These are phyloP conservation scores for Timema podura DNA, from an alignment of 2,888 invertebrate genomes.

Conservation along the genomic window DNA sequence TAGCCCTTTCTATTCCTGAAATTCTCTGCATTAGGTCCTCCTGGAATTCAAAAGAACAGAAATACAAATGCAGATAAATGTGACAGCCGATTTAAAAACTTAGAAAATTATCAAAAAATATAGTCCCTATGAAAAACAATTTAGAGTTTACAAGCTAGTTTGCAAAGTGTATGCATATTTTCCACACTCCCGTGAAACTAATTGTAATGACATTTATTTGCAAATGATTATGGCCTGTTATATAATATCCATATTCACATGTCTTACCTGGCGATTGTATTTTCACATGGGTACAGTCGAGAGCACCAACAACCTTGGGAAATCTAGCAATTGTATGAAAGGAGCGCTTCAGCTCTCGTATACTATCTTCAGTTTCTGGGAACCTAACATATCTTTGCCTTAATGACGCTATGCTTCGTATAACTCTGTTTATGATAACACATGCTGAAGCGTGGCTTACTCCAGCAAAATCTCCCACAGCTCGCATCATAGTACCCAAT, in stretches of 20 bases:
- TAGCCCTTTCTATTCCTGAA: constrained; percentile 26
- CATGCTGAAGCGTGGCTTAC: constrained; percentile 7
- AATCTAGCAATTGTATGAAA: constrained; percentile 4
- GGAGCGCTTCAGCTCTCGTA: background rate
- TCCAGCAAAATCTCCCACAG: constrained; percentile 15
- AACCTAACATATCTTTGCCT: constrained; percentile 4
- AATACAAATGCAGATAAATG: background rate
- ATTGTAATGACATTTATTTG: background rate
- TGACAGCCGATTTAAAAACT: background rate
- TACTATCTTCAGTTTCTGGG: background rate
- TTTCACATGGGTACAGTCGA: constrained; percentile 19
- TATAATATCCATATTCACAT: background rate
- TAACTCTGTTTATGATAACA: constrained; percentile 11
- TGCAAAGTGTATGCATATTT: too few species aligned
- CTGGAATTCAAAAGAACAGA: background rate
- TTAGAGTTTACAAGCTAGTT: too few species aligned
- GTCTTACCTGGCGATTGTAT: constrained; percentile 15
- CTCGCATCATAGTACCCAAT: background rate
- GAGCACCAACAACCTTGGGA: constrained; percentile 13
- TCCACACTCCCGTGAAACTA: background rate
- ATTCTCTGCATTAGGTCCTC: constrained; percentile 19
- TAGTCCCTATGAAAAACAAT: too few species aligned
- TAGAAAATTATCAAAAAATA: too few species aligned
- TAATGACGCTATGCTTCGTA: background rate
- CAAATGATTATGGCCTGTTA: background rate